phyloP scores from a whole-genome alignment of 2,888 invertebrate genomes.

The Pegoplata infirma region DNA sequence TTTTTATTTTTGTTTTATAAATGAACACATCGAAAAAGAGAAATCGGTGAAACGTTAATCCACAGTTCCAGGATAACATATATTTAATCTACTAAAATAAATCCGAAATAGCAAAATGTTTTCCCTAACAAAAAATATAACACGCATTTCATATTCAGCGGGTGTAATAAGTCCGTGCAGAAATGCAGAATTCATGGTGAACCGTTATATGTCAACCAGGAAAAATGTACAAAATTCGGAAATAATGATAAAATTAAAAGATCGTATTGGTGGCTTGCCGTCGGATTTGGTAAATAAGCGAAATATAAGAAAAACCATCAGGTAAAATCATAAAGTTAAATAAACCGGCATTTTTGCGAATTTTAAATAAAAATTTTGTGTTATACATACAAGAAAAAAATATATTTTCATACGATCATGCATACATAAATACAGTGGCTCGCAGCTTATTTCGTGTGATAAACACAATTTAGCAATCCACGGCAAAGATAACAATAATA shows the following conservation, averaged over 20 bases:
- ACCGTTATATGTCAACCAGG: constrained; percentile 17
- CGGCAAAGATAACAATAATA: no score
- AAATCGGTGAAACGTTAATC: no score
- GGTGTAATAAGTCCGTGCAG: no score
- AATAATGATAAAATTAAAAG: no score
- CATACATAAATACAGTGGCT: no score
- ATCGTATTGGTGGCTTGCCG: constrained; percentile 10
- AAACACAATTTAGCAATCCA: no score
- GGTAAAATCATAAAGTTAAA: constrained; percentile 12
- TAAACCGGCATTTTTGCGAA: neutral
- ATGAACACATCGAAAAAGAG: neutral
- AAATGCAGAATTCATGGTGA: neutral
- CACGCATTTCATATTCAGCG: neutral
- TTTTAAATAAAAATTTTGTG: neutral
- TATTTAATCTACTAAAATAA: neutral
- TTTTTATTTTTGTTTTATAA: neutral
- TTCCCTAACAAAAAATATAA: neutral
- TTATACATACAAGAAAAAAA: neutral
- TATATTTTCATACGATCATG: no score
- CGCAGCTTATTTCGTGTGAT: no score
- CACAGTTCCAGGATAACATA: no score
- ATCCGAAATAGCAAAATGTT: neutral
- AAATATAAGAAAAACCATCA: constrained; percentile 12
- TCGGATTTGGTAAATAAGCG: constrained; percentile 16
- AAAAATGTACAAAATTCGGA: constrained; percentile 9